A percentile compares a stretch with the other conserved stretches of the same genome.
These are phyloP conservation scores for Thalassaphorura encarpata DNA, from an alignment of 1,140 invertebrate species.

Conservation along the genomic window DNA sequence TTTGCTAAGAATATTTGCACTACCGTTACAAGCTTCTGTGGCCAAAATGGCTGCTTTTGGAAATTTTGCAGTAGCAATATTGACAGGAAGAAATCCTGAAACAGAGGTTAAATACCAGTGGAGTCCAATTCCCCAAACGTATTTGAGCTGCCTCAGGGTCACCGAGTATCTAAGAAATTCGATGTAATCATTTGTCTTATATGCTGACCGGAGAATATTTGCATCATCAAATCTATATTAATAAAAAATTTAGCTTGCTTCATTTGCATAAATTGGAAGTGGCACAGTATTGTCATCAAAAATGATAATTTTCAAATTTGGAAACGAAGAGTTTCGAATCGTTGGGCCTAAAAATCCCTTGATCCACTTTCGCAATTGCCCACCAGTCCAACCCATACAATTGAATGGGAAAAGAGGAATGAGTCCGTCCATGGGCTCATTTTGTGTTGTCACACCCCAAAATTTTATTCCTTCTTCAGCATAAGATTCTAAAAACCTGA, in stretches of 20 bases:
- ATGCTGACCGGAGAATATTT: no score
- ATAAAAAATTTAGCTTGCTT: constrained; percentile 46
- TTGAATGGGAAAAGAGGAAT: constrained; percentile 50
- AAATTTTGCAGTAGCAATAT: constrained; percentile 44
- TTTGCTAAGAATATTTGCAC: neutral
- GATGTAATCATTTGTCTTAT: constrained; percentile 11
- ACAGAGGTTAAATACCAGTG: constrained; percentile 63
- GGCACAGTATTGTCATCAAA: constrained; percentile 58
- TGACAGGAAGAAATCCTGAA: constrained; percentile 43
- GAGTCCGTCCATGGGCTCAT: constrained; percentile 39
- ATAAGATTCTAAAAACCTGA: constrained; percentile 51
- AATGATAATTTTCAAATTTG: constrained; percentile 50
- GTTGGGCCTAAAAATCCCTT: constrained; percentile 55
- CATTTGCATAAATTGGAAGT: constrained; percentile 51
- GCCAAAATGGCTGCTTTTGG: constrained; percentile 62
- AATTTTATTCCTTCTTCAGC: constrained; percentile 43
- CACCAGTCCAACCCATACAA: constrained; percentile 59
- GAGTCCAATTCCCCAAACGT: constrained; percentile 64
- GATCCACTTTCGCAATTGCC: constrained; percentile 51
- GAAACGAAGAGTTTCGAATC: constrained; percentile 45
- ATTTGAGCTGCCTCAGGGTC: constrained; percentile 49
- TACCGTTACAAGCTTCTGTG: constrained; percentile 62
- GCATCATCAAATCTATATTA: no score
- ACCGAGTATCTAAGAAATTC: constrained; percentile 39
- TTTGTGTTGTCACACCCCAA: constrained; percentile 51